Conservation (phyloP, 2,113 vertebrate genomes). For the Vidua macroura region DNA sequence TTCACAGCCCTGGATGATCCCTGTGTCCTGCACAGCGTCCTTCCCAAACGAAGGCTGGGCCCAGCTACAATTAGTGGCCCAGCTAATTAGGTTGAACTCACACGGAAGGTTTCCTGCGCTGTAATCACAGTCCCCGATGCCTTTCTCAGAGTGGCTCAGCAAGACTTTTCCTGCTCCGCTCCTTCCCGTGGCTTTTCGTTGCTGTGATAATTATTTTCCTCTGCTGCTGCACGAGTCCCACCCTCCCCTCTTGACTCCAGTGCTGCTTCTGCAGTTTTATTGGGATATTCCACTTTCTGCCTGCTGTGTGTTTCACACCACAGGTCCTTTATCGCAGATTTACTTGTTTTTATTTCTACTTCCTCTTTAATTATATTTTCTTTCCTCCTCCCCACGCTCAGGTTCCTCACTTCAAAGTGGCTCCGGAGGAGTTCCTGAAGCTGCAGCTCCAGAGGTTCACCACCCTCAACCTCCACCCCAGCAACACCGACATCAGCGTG, state of each 20-base stretch:
- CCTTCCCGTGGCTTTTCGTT: background rate
- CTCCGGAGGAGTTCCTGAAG: conserved; percentile 94
- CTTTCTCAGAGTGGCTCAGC: conserved; percentile 50
- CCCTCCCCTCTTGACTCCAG: background rate
- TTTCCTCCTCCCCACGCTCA: conserved; percentile 50
- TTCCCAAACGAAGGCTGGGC: background rate
- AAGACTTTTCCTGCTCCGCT: conserved; percentile 34
- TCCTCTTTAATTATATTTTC: background rate
- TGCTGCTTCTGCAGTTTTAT: background rate
- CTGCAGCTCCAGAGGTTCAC: conserved; percentile 95
- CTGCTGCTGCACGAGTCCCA: background rate
- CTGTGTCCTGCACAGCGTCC: background rate
- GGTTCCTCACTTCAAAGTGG: conserved; percentile 98
- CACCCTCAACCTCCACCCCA: conserved; percentile 94
- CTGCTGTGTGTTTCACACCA: background rate
- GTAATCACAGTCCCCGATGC: conserved; percentile 16
- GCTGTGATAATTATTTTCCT: conserved; percentile 11
- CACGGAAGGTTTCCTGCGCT: conserved; percentile 25
- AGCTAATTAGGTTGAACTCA: conserved; percentile 24
- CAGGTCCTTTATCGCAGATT: background rate
- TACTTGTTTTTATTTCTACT: background rate
- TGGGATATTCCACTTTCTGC: background rate
- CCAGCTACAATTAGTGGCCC: background rate
- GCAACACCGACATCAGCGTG: conserved; percentile 94
- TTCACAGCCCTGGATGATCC: background rate